Conservation (phyloP, 2,113 vertebrate species). For the Mirounga angustirostris region DNA sequence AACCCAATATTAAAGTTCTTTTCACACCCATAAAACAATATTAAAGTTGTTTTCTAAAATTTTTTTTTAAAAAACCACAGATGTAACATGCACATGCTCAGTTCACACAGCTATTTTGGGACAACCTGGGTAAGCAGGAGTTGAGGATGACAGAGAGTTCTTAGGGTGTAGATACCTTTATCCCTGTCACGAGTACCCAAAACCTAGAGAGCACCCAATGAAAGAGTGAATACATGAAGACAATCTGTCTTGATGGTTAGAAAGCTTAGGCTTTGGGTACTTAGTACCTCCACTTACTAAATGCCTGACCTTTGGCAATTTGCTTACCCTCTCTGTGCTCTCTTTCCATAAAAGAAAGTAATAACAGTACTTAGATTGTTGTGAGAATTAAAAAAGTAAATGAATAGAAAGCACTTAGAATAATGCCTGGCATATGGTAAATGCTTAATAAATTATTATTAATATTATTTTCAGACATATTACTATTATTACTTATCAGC, state of each 20-base stretch:
- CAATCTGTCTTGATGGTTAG: not conserved
- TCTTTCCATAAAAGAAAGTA: not conserved
- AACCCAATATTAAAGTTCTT: not conserved
- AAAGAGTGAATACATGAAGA: not conserved
- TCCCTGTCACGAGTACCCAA: too few species aligned
- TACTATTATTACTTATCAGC: not conserved
- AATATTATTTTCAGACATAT: not conserved
- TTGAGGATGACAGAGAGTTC: not conserved
- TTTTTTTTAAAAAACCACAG: not conserved
- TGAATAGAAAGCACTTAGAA: not conserved
- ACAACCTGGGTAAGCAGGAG: not conserved
- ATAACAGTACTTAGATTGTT: not conserved
- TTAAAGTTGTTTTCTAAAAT: not conserved
- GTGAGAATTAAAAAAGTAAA: not conserved
- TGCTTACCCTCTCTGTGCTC: not conserved
- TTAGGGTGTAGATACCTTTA: not conserved
- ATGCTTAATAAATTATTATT: not conserved
- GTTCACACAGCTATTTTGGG: not conserved
- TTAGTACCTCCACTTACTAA: not conserved
- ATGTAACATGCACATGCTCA: not conserved
- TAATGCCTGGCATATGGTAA: not conserved
- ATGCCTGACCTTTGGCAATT: not conserved
- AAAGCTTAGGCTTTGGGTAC: not conserved
- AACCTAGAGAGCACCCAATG: not conserved
- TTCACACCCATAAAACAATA: not conserved